phyloP scores from a whole-genome alignment of 2,888 invertebrate species.

The Scaptodrosophila latifasciaeformis region DNA sequence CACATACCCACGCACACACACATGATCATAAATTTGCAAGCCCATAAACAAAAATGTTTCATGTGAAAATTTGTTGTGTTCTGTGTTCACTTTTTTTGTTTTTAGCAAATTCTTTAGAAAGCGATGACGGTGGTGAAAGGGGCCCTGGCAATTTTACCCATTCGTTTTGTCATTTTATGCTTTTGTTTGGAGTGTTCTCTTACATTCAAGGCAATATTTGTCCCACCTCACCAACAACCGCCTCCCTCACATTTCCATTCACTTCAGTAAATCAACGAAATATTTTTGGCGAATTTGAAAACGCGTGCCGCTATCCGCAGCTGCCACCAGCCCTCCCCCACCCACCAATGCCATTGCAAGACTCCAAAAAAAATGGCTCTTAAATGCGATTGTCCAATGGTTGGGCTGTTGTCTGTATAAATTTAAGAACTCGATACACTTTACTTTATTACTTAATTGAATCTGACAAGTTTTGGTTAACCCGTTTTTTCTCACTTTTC shows the following conservation, averaged over 20 bases:
- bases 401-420: too few species aligned
- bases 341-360: background rate
- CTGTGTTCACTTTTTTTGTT: too few species aligned
- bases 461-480: too few species aligned
- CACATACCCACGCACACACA: conserved; percentile 3
- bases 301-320: conserved; percentile 1
- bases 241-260: background rate
- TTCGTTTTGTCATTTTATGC: background rate
- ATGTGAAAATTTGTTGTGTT: conserved; percentile 10
- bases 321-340: background rate
- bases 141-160: too few species aligned
- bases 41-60: conserved; percentile 18
- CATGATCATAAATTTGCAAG: conserved; percentile 8
- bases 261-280: conserved; percentile 23
- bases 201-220: background rate
- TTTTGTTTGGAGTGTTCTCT: background rate
- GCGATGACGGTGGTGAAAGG: background rate
- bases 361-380: too few species aligned
- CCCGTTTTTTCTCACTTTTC: background rate
- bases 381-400: too few species aligned
- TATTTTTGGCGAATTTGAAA: conserved; percentile 8
- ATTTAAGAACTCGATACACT: too few species aligned
- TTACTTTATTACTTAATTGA: too few species aligned
- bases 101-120: conserved; percentile 4
- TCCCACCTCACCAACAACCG: background rate